Evolutionary conservation across 2,113 vertebrate species (phyloP).

Genomic region (Campylomormyrus tamandua): DNA sequence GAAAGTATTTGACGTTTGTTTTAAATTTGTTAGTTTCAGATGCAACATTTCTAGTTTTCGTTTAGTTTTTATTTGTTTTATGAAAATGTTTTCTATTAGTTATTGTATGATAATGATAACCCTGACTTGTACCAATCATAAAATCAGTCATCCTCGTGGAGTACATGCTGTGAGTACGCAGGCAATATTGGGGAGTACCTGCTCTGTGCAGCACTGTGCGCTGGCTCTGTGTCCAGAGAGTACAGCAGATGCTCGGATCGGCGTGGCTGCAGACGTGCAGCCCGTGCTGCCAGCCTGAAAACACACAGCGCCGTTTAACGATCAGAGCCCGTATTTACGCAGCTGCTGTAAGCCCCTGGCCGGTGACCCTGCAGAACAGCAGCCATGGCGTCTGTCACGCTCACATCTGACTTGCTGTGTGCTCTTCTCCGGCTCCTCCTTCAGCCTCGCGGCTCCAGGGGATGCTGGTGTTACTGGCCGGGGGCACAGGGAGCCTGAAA

Average conservation of each 20-base stretch:
- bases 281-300: constrained; percentile 38
- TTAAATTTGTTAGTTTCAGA: background rate
- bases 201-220: background rate
- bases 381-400: constrained; percentile 10
- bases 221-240: constrained; percentile 34
- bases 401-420: constrained; percentile 37
- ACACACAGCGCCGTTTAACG: background rate
- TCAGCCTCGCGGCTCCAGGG: constrained; percentile 9
- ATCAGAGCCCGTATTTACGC: too few relatives aligned
- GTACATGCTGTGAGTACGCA: background rate
- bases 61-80: background rate
- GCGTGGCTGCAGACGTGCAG: constrained; percentile 50
- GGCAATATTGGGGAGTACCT: constrained; percentile 24
- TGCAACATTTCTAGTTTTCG: background rate
- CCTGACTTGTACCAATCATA: background rate
- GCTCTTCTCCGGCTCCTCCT: constrained; percentile 20
- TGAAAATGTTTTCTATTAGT: background rate
- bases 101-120: background rate
- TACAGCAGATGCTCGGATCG: constrained; percentile 54
- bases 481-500: constrained; percentile 37
- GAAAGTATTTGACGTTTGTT: background rate
- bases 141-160: background rate
- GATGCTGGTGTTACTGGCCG: background rate
- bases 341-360: background rate
- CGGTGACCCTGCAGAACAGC: background rate